Base-by-base conservation (phyloP, 2,888 invertebrate genomes). In the Pterostichus madidus region DNA sequence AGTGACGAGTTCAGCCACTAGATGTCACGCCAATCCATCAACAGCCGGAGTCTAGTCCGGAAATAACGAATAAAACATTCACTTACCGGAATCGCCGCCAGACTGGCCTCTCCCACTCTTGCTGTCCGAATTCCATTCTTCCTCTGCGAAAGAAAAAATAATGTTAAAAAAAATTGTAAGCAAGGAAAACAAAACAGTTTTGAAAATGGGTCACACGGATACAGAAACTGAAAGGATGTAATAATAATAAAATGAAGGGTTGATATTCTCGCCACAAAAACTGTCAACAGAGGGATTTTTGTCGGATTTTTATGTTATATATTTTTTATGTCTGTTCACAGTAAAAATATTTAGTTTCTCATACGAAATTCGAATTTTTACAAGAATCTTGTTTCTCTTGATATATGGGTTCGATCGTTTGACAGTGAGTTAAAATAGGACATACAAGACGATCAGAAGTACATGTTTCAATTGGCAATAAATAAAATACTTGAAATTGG, bases 41-140 rank as follows among this genome's bases (percentile, higher is more conserved):
- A 11, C 56, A 6, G 4, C 52, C 4, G 24, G 24, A 4, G 56
- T 17, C 39, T 39, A 39, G 39, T 8, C 56, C 56, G 17, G 56
- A 35, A 39, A 82, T 15, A 64, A n/a, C 15, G 49, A 80, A 80
- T 8, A 17, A 61, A 49, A 61, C 35, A 82, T 32, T 64, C 49
- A 88, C 89, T 89, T 87, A 90, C 90, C 89, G 85, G 89, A 88
- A 84, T 90, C 90, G 86, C 87, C 89, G 84, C 89, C 88, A 83
- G 89, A 88, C 84, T 87, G 85, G 71, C 87, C 87, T 84, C 90
- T 88, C 84, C 90, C 89, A 53, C 89, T 88, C 86, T 93, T 93
- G 86, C 92, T 92, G 89, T 92, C 92, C 80, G 92, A 90, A 88
- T 91, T 92, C 93, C 93, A 93, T 90, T 93, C 93, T 89, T 93